Percentiles rank a stretch among this genome's conserved stretches.
These are phyloP conservation scores for Syngnathus acus DNA, from an alignment of 2,797 vertebrate genomes.

Conservation along the genomic window DNA sequence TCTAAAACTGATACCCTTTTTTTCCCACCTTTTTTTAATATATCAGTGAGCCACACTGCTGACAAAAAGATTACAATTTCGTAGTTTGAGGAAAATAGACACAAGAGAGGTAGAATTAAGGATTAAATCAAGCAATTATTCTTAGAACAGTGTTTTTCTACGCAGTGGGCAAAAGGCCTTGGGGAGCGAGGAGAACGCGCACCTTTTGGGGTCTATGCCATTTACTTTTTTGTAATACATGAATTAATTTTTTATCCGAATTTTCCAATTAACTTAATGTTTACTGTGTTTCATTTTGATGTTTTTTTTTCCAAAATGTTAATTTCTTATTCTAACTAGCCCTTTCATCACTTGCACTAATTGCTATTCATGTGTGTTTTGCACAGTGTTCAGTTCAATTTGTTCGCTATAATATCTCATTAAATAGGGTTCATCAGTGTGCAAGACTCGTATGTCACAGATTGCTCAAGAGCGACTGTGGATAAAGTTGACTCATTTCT, in stretches of 20 bases:
- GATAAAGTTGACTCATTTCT: not conserved
- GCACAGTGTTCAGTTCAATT: not conserved
- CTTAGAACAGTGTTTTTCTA: too few relatives aligned
- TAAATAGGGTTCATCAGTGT: not conserved
- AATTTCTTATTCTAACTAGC: not conserved
- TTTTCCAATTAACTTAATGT: not conserved
- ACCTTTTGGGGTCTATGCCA: too few relatives aligned
- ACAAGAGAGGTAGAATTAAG: too few relatives aligned
- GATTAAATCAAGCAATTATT: too few relatives aligned
- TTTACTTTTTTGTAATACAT: too few relatives aligned
- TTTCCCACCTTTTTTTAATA: not conserved
- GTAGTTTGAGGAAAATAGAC: not conserved
- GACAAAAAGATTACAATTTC: slow-evolving; percentile 8
- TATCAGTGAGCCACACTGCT: slow-evolving; percentile 9
- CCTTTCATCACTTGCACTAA: not conserved
- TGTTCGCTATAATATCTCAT: not conserved
- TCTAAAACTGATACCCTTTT: slow-evolving; percentile 16
- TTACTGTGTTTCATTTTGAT: not conserved
- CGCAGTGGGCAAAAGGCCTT: too few relatives aligned
- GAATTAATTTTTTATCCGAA: not conserved
- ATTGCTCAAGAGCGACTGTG: slow-evolving; percentile 23
- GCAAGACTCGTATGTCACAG: slow-evolving; percentile 12
- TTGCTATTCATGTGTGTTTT: not conserved
- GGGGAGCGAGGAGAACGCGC: too few relatives aligned
- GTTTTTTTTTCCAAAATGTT: not conserved